Evolutionary conservation across 2,113 vertebrate genomes (phyloP), one percentile per base, ranked within the genome.

Genomic region (Engraulis encrasicolus): DNA sequence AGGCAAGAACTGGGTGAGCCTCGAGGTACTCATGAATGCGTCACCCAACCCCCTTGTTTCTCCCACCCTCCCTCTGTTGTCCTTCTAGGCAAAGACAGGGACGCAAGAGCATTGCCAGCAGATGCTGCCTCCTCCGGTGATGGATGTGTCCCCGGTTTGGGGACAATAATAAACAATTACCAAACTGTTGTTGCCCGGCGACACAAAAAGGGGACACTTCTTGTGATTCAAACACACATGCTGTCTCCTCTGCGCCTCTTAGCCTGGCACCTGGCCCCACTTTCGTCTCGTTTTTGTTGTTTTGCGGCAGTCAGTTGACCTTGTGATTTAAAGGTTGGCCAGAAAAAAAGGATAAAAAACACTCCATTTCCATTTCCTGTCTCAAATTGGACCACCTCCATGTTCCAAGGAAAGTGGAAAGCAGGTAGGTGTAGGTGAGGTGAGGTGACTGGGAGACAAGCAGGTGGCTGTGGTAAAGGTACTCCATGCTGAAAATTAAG

Each of bases 21-120:
- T n/a, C n/a, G n/a, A n/a, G n/a, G n/a, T n/a, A n/a, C n/a, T n/a
- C n/a, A n/a, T n/a, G n/a, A n/a, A n/a, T n/a, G n/a, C n/a, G n/a
- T n/a, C n/a, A n/a, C n/a, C n/a, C n/a, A n/a, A n/a, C n/a, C n/a
- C n/a, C n/a, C n/a, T n/a, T n/a, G n/a, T n/a, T n/a, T n/a, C n/a
- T 5, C 40, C 40, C 40, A 45, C 84, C 18, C 77, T 85, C 54
- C 74, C 40, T 88, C 83, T 50, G n/a, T 11, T 54, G 2, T 49
- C 80, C 82, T 83, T 23, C 80, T 14, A 14, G 54, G 27, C 18
- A 38, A 71, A 49, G 79, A 36, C 80, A 83, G 45, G 61, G 77
- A 49, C 79, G 79, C 27, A 49, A 45, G 49, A 79, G 17, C 58
- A 27, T 6, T 49, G 18, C 81, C 40, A 27, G 31, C 66, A 6